These are phyloP conservation scores for Cyanoderma ruficeps DNA, from an alignment of 2,113 vertebrate genomes.

Conservation along the genomic window DNA sequence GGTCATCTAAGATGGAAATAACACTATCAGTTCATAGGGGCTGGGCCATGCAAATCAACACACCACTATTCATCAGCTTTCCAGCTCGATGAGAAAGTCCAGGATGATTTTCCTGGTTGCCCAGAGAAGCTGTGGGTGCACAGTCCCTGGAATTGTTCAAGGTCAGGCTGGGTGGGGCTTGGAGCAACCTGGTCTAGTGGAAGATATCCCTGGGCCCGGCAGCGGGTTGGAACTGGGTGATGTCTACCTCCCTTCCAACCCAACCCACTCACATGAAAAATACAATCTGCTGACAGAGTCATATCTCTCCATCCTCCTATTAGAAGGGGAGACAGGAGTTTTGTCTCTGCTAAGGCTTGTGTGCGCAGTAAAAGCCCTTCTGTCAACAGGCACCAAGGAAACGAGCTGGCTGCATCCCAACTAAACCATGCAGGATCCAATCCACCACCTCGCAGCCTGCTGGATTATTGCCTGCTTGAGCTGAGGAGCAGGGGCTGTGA, in stretches of 20 bases:
- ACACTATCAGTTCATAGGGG: background rate
- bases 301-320: background rate
- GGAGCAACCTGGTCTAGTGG: background rate
- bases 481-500: background rate
- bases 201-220: background rate
- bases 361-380: constrained; percentile 21
- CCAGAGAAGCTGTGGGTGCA: background rate
- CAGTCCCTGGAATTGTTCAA: background rate
- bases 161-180: background rate
- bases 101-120: background rate
- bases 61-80: background rate
- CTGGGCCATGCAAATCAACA: background rate
- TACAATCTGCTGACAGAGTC: background rate
- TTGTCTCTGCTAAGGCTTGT: constrained; percentile 31
- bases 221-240: too few relatives aligned
- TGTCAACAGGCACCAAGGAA: constrained; percentile 43
- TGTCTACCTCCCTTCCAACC: background rate
- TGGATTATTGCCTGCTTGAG: background rate
- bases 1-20: background rate
- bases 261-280: background rate
- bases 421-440: background rate
- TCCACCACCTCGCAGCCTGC: background rate
- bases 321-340: constrained; percentile 6
- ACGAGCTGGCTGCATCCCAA: background rate
- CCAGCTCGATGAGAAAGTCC: rapidly evolving